phyloP scores from a whole-genome alignment of 2,888 invertebrate species.

The Apamea epomidion region DNA sequence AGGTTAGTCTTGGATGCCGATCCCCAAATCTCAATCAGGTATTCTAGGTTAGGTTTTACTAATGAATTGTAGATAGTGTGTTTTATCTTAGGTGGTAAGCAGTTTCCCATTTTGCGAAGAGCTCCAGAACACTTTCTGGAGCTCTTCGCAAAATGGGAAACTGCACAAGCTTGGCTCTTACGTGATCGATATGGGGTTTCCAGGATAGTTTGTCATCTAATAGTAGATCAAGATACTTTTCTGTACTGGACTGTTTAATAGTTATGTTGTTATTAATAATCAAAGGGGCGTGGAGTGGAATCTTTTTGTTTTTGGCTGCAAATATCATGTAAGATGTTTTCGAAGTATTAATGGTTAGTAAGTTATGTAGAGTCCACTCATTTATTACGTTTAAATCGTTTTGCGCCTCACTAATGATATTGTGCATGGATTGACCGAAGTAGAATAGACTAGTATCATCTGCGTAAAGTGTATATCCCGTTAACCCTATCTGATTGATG shows the following conservation, averaged over 20 bases:
- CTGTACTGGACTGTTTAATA: too few relatives aligned
- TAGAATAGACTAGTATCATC: neutral
- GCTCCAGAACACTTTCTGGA: too few relatives aligned
- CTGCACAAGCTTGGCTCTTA: too few relatives aligned
- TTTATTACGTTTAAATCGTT: neutral
- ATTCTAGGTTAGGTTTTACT: neutral
- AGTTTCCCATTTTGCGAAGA: neutral
- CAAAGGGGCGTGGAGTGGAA: too few relatives aligned
- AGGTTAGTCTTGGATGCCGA: neutral
- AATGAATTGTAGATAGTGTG: neutral
- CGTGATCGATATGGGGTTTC: too few relatives aligned
- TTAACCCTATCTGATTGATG: neutral
- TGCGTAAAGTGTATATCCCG: neutral
- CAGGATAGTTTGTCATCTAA: too few relatives aligned
- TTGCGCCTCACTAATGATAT: neutral
- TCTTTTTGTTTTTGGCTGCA: too few relatives aligned
- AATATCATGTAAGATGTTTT: neutral
- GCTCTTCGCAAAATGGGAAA: too few relatives aligned
- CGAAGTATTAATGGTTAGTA: neutral
- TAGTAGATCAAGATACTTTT: too few relatives aligned
- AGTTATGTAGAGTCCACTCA: neutral
- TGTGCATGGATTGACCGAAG: neutral
- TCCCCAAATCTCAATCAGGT: constrained; percentile 1
- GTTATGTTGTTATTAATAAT: too few relatives aligned
- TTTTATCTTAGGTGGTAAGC: neutral